Base-by-base conservation (phyloP, 2,797 vertebrate genomes). In the Pseudopleuronectes americanus region DNA sequence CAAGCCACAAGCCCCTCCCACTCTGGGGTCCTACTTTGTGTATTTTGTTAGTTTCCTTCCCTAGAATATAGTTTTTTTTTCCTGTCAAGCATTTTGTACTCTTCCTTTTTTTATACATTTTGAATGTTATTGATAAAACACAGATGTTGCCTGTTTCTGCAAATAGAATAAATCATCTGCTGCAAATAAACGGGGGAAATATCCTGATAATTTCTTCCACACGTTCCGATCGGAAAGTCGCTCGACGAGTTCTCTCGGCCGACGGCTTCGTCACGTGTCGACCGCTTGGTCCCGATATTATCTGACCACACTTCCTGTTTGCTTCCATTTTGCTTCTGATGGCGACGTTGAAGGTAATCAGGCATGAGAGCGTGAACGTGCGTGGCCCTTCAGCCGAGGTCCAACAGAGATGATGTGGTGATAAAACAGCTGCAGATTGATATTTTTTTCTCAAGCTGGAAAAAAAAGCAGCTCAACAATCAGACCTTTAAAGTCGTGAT, bases 121-220 rank as follows among this genome's bases (percentile, higher is more conserved):
- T 89, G 86, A 92, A 92, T 90, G 83, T 89, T 92, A 89, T 89
- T 87, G 88, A 93, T 94, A 84, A 91, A 92, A 91, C 81, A 88
- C 93, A 94, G 92, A 94, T 95, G 93, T 92, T 91, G 83, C 88
- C 87, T 91, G 88, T 92, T 90, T 87, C 79, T 90, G 83, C 91
- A 92, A 91, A 90, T 83, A 86, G 71, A 95, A 94, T 94, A 93
- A 94, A 94, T 93, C 85, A 76, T 90, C 84, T 87, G 68, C 76
- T 86, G 78, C 73, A 92, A 93, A 93, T 24, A 26, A 26, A 88
- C 56, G 57, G 64, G 64, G 72, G 86, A 82, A 87, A 84, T 77
- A 86, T 80, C 55, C 74, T 63, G 61, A 83, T 86, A 56, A 83
- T 90, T 93, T 92, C 81, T 90, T 93, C 81, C 79, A 84, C 64